phyloP scores from a whole-genome alignment of 2,113 vertebrate species.

The Accipiter virgatus region DNA sequence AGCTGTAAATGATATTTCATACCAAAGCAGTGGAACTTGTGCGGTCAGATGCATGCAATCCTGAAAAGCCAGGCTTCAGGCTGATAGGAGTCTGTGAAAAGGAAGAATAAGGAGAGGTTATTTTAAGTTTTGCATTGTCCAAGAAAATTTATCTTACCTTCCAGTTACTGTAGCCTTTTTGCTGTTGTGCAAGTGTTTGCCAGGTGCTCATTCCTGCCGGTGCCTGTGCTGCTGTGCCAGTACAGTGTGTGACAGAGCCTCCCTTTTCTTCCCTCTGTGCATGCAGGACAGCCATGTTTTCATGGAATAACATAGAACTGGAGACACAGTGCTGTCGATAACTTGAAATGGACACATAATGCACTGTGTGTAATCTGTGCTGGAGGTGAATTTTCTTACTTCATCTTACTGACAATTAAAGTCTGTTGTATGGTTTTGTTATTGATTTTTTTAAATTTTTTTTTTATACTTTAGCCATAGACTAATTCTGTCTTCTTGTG shows the following conservation, averaged over 20 bases:
- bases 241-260: not conserved
- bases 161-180: too few relatives aligned
- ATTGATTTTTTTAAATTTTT: not conserved
- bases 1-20: not conserved
- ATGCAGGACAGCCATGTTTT: not conserved
- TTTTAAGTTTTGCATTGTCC: not conserved
- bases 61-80: not conserved
- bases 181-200: not conserved
- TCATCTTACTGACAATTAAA: not conserved
- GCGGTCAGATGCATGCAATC: not conserved
- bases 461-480: not conserved
- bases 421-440: not conserved
- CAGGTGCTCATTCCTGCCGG: rapidly evolving
- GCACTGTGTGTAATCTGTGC: not conserved
- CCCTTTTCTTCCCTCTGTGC: not conserved
- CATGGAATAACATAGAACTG: not conserved
- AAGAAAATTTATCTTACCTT: not conserved
- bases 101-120: not conserved
- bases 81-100: not conserved
- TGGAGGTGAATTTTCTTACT: not conserved
- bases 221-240: not conserved
- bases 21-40: not conserved
- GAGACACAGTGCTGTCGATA: not conserved
- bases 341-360: not conserved
- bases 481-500: not conserved